phyloP scores from a whole-genome alignment of 2,888 invertebrate genomes.

The Brachyptera putata region DNA sequence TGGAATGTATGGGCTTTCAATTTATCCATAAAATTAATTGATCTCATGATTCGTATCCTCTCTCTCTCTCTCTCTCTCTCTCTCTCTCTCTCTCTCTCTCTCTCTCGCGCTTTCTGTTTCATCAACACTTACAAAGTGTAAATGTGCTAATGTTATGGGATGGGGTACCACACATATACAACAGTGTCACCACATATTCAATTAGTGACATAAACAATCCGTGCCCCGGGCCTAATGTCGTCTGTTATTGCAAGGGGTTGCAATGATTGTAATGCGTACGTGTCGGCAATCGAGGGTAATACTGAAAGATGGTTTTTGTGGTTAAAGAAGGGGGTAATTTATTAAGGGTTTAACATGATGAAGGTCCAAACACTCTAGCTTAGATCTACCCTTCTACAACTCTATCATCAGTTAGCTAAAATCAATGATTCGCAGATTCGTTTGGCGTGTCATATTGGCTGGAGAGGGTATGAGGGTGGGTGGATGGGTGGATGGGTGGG shows the following conservation, averaged over 20 bases:
- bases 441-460: constrained; percentile 27
- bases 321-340: constrained; percentile 11
- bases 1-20: no score
- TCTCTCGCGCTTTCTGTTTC: no score
- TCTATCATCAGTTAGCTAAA: constrained; percentile 12
- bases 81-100: no score
- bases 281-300: neutral
- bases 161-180: neutral
- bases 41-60: no score
- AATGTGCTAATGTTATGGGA: no score
- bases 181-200: constrained; percentile 22
- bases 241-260: neutral
- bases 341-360: neutral
- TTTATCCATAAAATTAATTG: no score
- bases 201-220: constrained; percentile 24
- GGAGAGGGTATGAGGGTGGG: neutral
- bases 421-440: constrained; percentile 30
- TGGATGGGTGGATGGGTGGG: neutral
- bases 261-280: neutral
- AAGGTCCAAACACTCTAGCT: neutral
- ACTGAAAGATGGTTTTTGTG: constrained; percentile 6
- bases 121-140: no score
- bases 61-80: no score
- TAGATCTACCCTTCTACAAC: constrained; percentile 5
- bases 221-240: constrained; percentile 14